phyloP scores from a whole-genome alignment of 1,140 invertebrate species.

The Latrodectus geometricus region DNA sequence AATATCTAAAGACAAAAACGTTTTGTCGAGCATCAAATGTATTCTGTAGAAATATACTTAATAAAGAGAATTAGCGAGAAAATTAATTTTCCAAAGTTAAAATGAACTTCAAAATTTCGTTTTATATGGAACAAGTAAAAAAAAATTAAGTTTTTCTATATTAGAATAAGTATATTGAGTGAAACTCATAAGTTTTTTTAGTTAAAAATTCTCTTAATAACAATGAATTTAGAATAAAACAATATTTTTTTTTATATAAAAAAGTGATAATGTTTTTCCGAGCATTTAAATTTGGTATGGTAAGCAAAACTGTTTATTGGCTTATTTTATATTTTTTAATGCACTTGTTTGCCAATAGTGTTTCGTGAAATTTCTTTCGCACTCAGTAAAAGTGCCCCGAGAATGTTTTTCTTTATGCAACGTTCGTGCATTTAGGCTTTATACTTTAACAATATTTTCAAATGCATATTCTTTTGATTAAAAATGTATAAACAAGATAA shows the following conservation, averaged over 20 bases:
- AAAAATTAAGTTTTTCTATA: not conserved
- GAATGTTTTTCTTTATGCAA: too few species aligned
- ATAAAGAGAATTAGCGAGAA: too few species aligned
- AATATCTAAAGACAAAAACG: too few species aligned
- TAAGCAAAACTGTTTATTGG: constrained; percentile 58
- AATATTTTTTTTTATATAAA: not conserved
- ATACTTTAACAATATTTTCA: too few species aligned
- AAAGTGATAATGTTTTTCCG: constrained; percentile 20
- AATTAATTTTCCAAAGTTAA: too few species aligned
- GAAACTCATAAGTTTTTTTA: not conserved
- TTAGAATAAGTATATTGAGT: not conserved
- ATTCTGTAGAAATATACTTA: too few species aligned
- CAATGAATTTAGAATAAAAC: not conserved
- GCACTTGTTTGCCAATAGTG: not conserved
- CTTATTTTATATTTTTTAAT: constrained; percentile 50
- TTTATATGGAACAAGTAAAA: not conserved
- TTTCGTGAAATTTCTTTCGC: not conserved
- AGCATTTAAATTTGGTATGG: constrained; percentile 42
- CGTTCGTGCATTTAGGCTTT: too few species aligned
- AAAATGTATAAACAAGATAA: too few species aligned
- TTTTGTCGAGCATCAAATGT: too few species aligned
- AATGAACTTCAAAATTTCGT: too few species aligned
- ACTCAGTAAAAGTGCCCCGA: too few species aligned
- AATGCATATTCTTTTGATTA: too few species aligned
- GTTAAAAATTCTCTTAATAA: not conserved